Evolutionary conservation across 30 jellyfish, hydroid and myxozoan species (phyloP), one percentile per base, ranked within the genome.

Genomic region (Aurelia aurita): DNA sequence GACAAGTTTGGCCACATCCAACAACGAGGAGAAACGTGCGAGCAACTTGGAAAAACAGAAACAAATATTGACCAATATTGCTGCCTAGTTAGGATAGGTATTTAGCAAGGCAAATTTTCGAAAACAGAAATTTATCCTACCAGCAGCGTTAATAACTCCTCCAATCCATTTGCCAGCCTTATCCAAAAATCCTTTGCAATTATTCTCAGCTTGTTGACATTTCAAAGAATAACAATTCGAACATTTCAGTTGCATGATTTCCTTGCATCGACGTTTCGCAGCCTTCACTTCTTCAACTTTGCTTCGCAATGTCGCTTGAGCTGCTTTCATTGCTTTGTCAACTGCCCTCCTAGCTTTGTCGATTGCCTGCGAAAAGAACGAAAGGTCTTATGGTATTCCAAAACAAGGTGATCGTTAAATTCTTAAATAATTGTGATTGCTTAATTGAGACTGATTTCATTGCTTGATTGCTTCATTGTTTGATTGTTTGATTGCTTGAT

Each of bases 81-180:
- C 11, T 35, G 47, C 47, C 10, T 35, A 35, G 51, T 9, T 39
- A 39, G 14, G 16, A 14, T 9, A 6, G 51, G 51, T 2, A 31
- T 31, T 31, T 31, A 31, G 43, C 3, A 31, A 31, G 43, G 5
- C 3, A 29, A 22, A 0, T 5, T 22, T 0, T 22, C 19, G 6
- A 23, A 64, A 29, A 29, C 18, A 19, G 1, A 23, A 64, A 64
- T 11, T 11, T 22, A 64, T 23, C 84, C 28, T 62, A 95, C 99
- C 99, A 19, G 96, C 96, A 26, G 96, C 96, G 65, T 89, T 89
- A 85, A 95, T 72, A 23, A 78, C 97, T 4, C 99, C 99, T 5
- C 99, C 99, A 74, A 95, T 95, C 99, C 99, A 95, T 74, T 95
- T 95, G 19, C 99, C 99, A 26, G 99, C 99, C 72, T 90, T 86